These are phyloP conservation scores for Australoheros scitulus DNA, from an alignment of 2,113 vertebrate genomes.

Conservation along the genomic window DNA sequence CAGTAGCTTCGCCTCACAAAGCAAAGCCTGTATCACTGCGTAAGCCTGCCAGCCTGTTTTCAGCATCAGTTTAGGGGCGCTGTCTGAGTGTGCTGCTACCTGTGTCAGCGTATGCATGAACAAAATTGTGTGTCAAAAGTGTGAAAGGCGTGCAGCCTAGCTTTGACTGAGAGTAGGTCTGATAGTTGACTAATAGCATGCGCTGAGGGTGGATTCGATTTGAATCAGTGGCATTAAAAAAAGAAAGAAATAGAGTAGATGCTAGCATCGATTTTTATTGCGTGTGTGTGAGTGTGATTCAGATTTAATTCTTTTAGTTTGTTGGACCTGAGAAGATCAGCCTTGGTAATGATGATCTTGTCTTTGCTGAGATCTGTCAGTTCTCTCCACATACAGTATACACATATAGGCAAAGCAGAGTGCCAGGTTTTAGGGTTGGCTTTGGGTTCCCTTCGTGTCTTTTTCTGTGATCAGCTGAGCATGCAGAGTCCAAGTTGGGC, in stretches of 20 bases:
- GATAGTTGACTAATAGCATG: conserved; percentile 9
- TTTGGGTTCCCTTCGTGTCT: conserved; percentile 11
- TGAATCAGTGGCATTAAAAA: neutral
- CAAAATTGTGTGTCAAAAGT: conserved; percentile 11
- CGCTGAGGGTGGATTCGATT: neutral
- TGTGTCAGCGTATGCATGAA: conserved; percentile 5
- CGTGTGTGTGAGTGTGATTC: neutral
- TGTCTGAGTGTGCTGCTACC: conserved; percentile 22
- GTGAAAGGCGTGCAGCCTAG: neutral
- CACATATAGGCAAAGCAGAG: accelerated
- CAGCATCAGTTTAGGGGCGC: neutral
- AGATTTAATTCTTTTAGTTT: neutral
- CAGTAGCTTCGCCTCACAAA: conserved; percentile 40
- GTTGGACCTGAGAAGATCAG: neutral
- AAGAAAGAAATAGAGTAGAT: neutral
- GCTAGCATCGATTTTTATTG: neutral
- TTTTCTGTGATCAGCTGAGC: conserved; percentile 10
- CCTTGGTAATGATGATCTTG: too few relatives aligned
- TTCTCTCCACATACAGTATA: neutral
- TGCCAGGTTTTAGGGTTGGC: neutral
- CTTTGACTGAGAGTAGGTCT: neutral
- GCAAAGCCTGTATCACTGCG: conserved; percentile 35
- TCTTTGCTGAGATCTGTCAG: neutral
- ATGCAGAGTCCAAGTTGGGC: neutral
- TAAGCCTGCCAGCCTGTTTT: conserved; percentile 31